A percentile compares a stretch with the other conserved stretches of the same genome.
These are phyloP conservation scores for Argyrosomus regius DNA, from an alignment of 2,797 vertebrate genomes.

Conservation along the genomic window DNA sequence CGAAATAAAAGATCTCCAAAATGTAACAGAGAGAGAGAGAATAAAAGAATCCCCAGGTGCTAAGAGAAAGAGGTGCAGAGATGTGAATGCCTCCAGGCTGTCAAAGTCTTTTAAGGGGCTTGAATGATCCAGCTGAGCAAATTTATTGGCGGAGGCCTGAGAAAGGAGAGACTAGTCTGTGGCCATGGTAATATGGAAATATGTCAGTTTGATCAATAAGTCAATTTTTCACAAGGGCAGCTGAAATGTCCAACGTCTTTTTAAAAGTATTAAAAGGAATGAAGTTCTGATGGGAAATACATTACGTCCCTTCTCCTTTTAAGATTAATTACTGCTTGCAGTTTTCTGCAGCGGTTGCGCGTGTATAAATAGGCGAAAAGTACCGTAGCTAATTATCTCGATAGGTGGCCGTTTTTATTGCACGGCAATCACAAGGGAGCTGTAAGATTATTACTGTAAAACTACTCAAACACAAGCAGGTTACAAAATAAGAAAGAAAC, in stretches of 20 bases:
- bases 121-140: slow-evolving; percentile 63
- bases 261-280: slow-evolving; percentile 37
- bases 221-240: slow-evolving; percentile 45
- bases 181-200: slow-evolving; percentile 69
- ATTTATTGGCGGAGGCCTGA: slow-evolving; percentile 50
- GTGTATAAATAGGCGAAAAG: slow-evolving; percentile 73
- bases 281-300: slow-evolving; percentile 53
- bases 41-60: slow-evolving; percentile 34
- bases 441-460: slow-evolving; percentile 66
- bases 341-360: slow-evolving; percentile 55
- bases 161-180: slow-evolving; percentile 45
- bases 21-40: slow-evolving; percentile 15
- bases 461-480: slow-evolving; percentile 52
- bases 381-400: slow-evolving; percentile 72
- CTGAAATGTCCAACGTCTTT: slow-evolving; percentile 42
- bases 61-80: slow-evolving; percentile 45
- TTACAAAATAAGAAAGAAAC: slow-evolving; percentile 61
- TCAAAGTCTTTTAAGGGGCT: slow-evolving; percentile 57
- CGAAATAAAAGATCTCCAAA: slow-evolving; percentile 52
- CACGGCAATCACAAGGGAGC: slow-evolving; percentile 63
- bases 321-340: slow-evolving; percentile 72
- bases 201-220: slow-evolving; percentile 71
- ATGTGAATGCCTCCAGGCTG: slow-evolving; percentile 67
- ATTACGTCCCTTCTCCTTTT: slow-evolving; percentile 51
- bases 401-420: slow-evolving; percentile 76